Conservation (phyloP, 2,888 invertebrate genomes). For the Nemurella pictetii region DNA sequence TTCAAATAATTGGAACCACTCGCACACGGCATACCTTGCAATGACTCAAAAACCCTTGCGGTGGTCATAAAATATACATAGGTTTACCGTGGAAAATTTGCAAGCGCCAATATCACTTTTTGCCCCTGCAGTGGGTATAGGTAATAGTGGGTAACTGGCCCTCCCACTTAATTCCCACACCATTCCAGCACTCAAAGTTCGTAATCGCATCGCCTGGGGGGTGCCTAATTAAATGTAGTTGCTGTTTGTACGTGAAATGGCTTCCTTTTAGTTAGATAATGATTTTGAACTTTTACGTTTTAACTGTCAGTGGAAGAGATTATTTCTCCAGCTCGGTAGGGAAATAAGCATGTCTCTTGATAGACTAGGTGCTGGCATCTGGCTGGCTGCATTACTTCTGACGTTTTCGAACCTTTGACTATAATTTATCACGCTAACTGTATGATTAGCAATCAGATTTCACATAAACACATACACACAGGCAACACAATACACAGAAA, state of each 20-base stretch:
- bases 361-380: neutral
- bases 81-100: neutral
- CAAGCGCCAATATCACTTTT: neutral
- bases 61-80: neutral
- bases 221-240: conserved; percentile 6
- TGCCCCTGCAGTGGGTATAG: neutral
- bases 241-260: conserved; percentile 26
- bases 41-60: neutral
- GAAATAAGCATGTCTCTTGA: neutral
- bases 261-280: conserved; percentile 31
- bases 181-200: neutral
- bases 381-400: conserved; percentile 3
- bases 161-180: neutral
- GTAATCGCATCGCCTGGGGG: conserved; percentile 20
- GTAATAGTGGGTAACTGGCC: neutral
- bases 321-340: neutral
- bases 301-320: neutral
- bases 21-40: neutral
- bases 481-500: neutral
- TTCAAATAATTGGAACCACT: neutral
- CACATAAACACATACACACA: conserved; percentile 4
- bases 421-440: conserved; percentile 17
- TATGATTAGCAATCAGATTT: conserved; percentile 21
- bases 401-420: neutral
- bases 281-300: conserved; percentile 25